Conservation (phyloP, 2,113 vertebrate species). For the Stegastes partitus region DNA sequence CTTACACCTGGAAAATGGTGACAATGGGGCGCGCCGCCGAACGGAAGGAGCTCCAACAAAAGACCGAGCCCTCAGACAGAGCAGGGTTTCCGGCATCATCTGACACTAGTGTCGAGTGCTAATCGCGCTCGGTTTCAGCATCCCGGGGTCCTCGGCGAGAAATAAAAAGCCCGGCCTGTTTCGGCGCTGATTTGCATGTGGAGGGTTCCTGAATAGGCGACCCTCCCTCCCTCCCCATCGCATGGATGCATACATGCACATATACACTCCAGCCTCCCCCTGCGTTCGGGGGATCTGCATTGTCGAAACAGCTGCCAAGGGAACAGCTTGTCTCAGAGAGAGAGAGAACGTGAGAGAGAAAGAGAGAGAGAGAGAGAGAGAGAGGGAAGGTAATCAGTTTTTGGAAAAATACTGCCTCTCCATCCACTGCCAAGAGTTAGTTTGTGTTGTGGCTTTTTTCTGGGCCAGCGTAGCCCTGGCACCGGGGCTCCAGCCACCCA, state of each 20-base stretch:
- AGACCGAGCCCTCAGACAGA: conserved; percentile 45
- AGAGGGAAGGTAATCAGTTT: conserved; percentile 76
- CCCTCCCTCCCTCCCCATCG: neutral
- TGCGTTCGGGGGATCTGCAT: conserved; percentile 60
- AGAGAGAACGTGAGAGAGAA: conserved; percentile 35
- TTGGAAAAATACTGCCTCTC: conserved; percentile 73
- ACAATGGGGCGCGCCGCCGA: conserved; percentile 15
- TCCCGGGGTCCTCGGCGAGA: conserved; percentile 28
- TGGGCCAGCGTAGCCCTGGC: conserved; percentile 55
- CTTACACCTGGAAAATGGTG: conserved; percentile 65
- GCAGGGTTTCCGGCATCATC: conserved; percentile 47
- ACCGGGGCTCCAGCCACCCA: conserved; percentile 55
- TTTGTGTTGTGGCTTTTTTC: conserved; percentile 74
- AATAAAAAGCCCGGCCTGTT: conserved; percentile 48
- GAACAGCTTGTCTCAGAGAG: conserved; percentile 79
- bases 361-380: conserved; percentile 18
- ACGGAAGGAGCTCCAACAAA: conserved; percentile 40
- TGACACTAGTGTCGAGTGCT: conserved; percentile 55
- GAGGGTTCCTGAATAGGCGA: conserved; percentile 66
- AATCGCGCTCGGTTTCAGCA: conserved; percentile 56
- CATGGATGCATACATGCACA: conserved; percentile 13
- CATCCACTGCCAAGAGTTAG: conserved; percentile 71
- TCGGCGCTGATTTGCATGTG: conserved; percentile 67
- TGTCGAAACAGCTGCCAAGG: conserved; percentile 80
- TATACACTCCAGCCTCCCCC: conserved; percentile 37